Evolutionary conservation across 2,113 vertebrate species (phyloP), one percentile per base, ranked within the genome.

Genomic region (Pseudolaguvia tuberculata): DNA sequence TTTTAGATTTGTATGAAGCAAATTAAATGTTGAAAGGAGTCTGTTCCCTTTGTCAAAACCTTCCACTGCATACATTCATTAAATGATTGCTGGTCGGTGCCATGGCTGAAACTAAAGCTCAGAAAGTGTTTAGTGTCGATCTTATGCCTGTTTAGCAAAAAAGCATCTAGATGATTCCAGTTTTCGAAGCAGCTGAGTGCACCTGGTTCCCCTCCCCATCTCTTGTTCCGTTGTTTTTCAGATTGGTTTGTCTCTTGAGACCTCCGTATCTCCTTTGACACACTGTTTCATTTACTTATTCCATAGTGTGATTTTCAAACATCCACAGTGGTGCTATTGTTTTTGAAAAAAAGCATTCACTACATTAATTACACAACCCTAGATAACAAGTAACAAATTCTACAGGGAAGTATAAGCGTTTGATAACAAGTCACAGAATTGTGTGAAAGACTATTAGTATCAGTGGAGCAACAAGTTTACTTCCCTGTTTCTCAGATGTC

Each of bases 211-310:
- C 66, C 76, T 68, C 75, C 79, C 79, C 76, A 61, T 52, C 27
- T 66, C 76, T 57, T 72, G 61, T 67, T 81, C 79, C 53, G 6
- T 78, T 81, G 79, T 81, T 81, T 81, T 81, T 45, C 79, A 75
- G 48, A 20, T 70, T 31, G 53, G n/a, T 51, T 45, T 51, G 35
- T 75, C 79, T 81, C 79, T 55, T 9, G 76, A 78, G 79, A 62
- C 23, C 56, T 76, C 29, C 10, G 31, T 45, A 48, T 69, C 74
- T 76, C 74, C 55, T 70, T 52, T 70, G 74, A 76, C 66, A 70
- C 74, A 52, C 42, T 58, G 25, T 68, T 50, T 59, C 53, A 51
- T 70, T 48, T n/a, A 35, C 27, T 48, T 67, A 57, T 67, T 75
- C 52, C 31, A 67, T n/a, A 29, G 61, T 55, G 73, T 57, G 53